phyloP scores from a whole-genome alignment of 2,797 vertebrate genomes.

The Lithobates pipiens region DNA sequence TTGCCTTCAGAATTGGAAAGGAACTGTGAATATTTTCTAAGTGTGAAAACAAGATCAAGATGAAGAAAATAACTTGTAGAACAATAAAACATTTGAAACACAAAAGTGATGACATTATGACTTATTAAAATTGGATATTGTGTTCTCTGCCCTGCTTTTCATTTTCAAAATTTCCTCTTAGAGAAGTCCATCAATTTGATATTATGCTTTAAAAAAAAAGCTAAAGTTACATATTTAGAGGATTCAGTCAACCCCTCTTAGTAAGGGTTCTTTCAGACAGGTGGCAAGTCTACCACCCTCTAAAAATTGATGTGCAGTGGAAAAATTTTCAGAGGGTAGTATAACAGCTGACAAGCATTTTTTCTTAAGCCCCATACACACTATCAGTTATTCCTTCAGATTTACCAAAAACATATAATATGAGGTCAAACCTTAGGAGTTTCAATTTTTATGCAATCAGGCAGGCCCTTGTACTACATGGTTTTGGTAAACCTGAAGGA shows the following conservation, averaged over 20 bases:
- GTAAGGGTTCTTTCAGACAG: neutral
- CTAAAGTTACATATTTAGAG: too few species aligned
- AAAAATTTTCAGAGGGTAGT: too few species aligned
- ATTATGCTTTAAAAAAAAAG: neutral
- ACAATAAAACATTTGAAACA: neutral
- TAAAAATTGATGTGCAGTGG: too few species aligned
- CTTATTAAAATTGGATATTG: constrained; percentile 12
- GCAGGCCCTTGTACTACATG: too few species aligned
- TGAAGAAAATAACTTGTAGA: constrained; percentile 25
- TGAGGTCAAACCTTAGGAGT: too few species aligned
- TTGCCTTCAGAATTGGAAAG: constrained; percentile 1
- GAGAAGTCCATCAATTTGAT: neutral
- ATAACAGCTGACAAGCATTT: too few species aligned
- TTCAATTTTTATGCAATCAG: too few species aligned
- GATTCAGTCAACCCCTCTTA: neutral
- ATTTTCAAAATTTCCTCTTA: constrained; percentile 1
- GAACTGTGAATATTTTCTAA: constrained; percentile 41
- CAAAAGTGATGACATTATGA: constrained; percentile 39
- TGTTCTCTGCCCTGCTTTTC: neutral
- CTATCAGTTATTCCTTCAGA: too few species aligned
- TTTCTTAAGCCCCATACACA: too few species aligned
- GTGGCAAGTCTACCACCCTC: too few species aligned
- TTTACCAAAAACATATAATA: too few species aligned
- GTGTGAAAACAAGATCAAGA: constrained; percentile 47
- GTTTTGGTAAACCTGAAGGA: too few species aligned